Conservation (phyloP, 2,113 vertebrate genomes). For the Siphamia tubifer region DNA sequence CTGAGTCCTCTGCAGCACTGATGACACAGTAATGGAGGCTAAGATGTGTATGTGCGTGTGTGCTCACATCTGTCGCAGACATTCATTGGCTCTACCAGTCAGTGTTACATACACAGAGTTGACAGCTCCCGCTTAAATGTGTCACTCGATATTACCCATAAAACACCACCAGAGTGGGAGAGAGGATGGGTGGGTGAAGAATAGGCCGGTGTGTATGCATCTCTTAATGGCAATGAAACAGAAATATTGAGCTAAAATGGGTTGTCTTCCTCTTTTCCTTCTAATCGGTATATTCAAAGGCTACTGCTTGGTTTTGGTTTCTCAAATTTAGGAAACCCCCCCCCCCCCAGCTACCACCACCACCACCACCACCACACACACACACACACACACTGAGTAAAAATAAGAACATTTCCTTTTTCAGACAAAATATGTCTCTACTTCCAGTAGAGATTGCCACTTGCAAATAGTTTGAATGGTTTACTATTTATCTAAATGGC, state of each 20-base stretch:
- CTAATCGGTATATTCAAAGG: background rate
- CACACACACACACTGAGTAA: too few species aligned
- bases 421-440: too few species aligned
- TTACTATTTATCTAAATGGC: too few species aligned
- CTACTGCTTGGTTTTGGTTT: background rate
- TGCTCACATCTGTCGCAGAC: constrained; percentile 36
- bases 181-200: background rate
- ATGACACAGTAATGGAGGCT: constrained; percentile 45
- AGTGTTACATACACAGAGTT: constrained; percentile 60
- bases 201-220: background rate
- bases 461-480: too few species aligned
- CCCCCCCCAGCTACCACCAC: too few species aligned
- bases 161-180: constrained; percentile 39
- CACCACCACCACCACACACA: too few species aligned
- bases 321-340: constrained; percentile 1
- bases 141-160: constrained; percentile 77
- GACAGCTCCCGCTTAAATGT: constrained; percentile 77
- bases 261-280: background rate
- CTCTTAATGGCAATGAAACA: constrained; percentile 4
- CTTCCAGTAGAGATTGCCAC: too few species aligned
- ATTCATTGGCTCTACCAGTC: constrained; percentile 71
- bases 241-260: background rate
- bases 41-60: constrained; percentile 32
- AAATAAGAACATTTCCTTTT: too few species aligned
- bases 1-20: constrained; percentile 35